Percentiles rank a stretch among this genome's conserved stretches.
These are phyloP conservation scores for Eidolon dupreanum DNA, from an alignment of 2,797 vertebrate genomes.

Conservation along the genomic window DNA sequence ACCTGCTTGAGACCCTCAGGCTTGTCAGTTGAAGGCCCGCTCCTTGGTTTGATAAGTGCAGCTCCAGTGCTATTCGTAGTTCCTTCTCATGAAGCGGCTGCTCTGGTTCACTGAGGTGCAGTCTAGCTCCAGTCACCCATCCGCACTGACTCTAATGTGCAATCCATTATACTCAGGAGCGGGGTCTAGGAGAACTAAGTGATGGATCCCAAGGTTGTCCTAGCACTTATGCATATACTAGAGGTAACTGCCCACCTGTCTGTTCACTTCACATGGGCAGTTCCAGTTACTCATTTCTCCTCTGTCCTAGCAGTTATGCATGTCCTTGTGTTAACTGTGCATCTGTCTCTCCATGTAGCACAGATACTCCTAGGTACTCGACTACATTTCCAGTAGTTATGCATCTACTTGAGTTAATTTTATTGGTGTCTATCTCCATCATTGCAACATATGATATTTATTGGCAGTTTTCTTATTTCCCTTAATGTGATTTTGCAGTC, in stretches of 20 bases:
- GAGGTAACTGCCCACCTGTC: too few relatives aligned
- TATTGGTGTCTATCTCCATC: not conserved
- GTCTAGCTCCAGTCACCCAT: too few relatives aligned
- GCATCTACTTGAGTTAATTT: not conserved
- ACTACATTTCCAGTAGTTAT: not conserved
- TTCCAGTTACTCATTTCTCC: not conserved
- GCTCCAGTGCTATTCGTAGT: not conserved
- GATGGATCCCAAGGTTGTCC: not conserved
- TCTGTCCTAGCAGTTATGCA: too few relatives aligned
- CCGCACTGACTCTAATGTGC: not conserved
- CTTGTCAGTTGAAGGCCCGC: not conserved
- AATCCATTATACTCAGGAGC: not conserved
- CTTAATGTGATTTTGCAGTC: not conserved
- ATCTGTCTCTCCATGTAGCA: not conserved
- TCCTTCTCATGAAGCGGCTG: not conserved
- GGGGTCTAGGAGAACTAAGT: too few relatives aligned
- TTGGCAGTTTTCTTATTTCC: not conserved
- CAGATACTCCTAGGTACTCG: not conserved
- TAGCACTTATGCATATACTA: too few relatives aligned
- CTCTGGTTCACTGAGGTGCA: too few relatives aligned
- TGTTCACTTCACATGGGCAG: not conserved
- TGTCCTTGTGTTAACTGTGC: not conserved
- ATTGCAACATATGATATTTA: not conserved
- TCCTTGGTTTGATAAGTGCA: accelerated
- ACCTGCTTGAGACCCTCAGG: not conserved